Conservation (phyloP, 2,888 invertebrate genomes). For the Timandra comae region DNA sequence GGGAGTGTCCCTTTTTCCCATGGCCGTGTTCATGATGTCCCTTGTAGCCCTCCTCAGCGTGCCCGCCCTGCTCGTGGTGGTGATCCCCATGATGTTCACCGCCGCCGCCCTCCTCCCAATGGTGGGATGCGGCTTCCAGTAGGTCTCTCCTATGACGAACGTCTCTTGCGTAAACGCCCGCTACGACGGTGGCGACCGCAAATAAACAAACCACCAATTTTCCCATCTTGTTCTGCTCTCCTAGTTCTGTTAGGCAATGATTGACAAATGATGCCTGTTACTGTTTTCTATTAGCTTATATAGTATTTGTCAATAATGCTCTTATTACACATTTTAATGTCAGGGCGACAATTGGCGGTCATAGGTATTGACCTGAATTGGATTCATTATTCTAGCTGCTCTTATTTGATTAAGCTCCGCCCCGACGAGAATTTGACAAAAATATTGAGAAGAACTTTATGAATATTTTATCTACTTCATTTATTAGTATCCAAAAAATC, state of each 20-base stretch:
- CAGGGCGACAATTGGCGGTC: constrained; percentile 65
- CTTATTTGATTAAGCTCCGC: too few relatives aligned
- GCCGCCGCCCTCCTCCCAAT: constrained; percentile 77
- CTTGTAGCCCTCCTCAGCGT: constrained; percentile 83
- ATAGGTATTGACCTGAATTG: constrained; percentile 57
- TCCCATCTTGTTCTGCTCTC: constrained; percentile 52
- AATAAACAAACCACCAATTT: constrained; percentile 50
- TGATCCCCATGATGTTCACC: constrained; percentile 79
- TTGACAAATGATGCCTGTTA: constrained; percentile 69
- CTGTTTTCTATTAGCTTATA: constrained; percentile 62
- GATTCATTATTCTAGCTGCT: constrained; percentile 19
- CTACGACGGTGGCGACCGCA: constrained; percentile 60
- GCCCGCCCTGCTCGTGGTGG: constrained; percentile 79
- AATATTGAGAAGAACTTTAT: too few relatives aligned
- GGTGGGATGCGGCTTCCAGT: constrained; percentile 64
- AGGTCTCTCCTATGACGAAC: constrained; percentile 67
- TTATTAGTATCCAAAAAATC: too few relatives aligned
- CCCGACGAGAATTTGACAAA: too few relatives aligned
- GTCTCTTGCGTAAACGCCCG: constrained; percentile 63
- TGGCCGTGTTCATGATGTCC: constrained; percentile 80
- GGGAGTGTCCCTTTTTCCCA: constrained; percentile 82
- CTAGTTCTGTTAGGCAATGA: constrained; percentile 53
- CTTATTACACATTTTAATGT: constrained; percentile 55
- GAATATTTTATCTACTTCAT: too few relatives aligned
- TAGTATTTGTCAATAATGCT: constrained; percentile 65